Evolutionary conservation across 2,888 invertebrate genomes (phyloP).

Genomic region (Vesta saturnalis): DNA sequence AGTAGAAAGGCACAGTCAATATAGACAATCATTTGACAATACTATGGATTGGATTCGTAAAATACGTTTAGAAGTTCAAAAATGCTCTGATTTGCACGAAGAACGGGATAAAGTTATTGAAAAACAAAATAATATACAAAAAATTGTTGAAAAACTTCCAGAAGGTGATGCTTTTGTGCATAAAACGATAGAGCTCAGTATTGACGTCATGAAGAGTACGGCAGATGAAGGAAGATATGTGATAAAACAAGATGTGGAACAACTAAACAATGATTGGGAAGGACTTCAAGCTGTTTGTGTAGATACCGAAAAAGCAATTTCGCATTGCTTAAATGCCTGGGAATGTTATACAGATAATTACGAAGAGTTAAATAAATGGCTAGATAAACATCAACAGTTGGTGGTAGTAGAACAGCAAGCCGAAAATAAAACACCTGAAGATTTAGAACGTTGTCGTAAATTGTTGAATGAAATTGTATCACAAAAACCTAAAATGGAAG

Average conservation of each 20-base stretch:
- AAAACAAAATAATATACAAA: conserved; percentile 78
- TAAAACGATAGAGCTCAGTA: conserved; percentile 78
- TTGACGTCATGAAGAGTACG: conserved; percentile 78
- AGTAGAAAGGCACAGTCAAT: conserved; percentile 88
- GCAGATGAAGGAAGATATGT: conserved; percentile 85
- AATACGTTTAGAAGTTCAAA: conserved; percentile 82
- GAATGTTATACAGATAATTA: conserved; percentile 79
- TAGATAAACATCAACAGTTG: conserved; percentile 74
- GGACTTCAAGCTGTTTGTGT: conserved; percentile 78
- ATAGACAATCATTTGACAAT: conserved; percentile 82
- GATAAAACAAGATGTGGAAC: conserved; percentile 83
- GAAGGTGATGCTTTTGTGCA: conserved; percentile 79
- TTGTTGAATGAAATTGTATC: conserved; percentile 79
- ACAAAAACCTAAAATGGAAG: conserved; percentile 82
- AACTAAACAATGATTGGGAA: conserved; percentile 84
- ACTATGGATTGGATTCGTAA: conserved; percentile 88
- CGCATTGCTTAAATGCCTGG: conserved; percentile 84
- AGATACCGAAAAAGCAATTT: conserved; percentile 78
- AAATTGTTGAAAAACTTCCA: conserved; percentile 73
- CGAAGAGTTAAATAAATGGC: conserved; percentile 78
- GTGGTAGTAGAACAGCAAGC: conserved; percentile 72
- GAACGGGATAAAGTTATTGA: conserved; percentile 81
- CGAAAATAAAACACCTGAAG: conserved; percentile 81
- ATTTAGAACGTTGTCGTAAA: conserved; percentile 78
- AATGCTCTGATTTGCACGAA: conserved; percentile 87